Conservation (phyloP, 2,113 vertebrate genomes). For the Rhodinocichla rosea region DNA sequence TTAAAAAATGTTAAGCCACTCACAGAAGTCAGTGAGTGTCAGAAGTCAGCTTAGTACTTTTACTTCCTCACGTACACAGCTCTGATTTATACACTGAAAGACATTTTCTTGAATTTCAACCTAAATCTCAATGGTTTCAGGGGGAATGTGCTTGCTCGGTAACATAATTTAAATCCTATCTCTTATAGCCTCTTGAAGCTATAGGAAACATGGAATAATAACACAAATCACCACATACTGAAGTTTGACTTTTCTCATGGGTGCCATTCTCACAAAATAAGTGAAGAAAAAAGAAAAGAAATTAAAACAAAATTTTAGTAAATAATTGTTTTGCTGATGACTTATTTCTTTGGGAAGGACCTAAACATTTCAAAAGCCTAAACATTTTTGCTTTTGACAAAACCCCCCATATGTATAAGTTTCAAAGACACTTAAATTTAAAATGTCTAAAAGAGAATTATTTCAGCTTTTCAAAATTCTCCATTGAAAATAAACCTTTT, state of each 20-base stretch:
- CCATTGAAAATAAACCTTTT: background rate
- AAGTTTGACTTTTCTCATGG: background rate
- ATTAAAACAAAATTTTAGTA: background rate
- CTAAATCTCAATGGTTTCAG: background rate
- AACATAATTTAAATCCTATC: background rate
- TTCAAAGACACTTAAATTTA: background rate
- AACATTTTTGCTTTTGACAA: background rate
- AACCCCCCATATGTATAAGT: accelerated
- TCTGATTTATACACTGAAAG: background rate
- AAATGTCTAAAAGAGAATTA: background rate
- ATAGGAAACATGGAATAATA: background rate
- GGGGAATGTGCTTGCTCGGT: accelerated
- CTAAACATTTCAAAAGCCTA: background rate
- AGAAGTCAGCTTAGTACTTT: background rate
- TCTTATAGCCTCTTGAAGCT: background rate
- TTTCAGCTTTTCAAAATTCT: background rate
- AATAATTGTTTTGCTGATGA: background rate
- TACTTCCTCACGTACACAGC: background rate
- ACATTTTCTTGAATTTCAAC: background rate
- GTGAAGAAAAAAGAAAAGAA: background rate
- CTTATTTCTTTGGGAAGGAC: background rate
- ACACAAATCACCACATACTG: background rate
- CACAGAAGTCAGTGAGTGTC: accelerated
- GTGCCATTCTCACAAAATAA: background rate
- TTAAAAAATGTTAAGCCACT: background rate